Evolutionary conservation across 2,888 invertebrate genomes (phyloP).

Genomic region (Cerastoderma edule): DNA sequence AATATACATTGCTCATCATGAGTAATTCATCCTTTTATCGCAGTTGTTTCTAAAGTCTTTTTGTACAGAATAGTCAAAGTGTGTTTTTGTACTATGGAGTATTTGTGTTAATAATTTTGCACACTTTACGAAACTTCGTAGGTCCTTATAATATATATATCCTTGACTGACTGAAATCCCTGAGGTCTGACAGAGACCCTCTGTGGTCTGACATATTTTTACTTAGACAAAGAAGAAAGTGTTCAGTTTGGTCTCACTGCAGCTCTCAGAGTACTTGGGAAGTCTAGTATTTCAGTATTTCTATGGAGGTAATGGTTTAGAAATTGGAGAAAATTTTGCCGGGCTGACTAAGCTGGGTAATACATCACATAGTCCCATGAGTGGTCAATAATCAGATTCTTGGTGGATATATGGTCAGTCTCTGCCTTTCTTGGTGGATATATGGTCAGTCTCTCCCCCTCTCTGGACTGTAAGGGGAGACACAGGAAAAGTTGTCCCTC

Average conservation of each 20-base stretch:
- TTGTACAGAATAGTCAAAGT: too few species aligned
- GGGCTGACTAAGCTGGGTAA: constrained; percentile 1
- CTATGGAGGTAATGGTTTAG: background rate
- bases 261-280: background rate
- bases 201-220: too few species aligned
- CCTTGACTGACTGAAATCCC: constrained; percentile 1
- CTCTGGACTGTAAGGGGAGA: too few species aligned
- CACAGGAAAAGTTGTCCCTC: too few species aligned
- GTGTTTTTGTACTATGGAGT: too few species aligned
- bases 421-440: background rate
- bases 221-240: background rate
- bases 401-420: constrained; percentile 5
- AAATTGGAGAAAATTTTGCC: background rate
- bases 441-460: too few species aligned
- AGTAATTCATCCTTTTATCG: too few species aligned
- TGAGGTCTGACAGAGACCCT: background rate
- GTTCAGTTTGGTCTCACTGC: background rate
- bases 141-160: background rate
- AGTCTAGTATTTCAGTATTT: background rate
- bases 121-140: too few species aligned
- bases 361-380: constrained; percentile 4
- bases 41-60: too few species aligned
- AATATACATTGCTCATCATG: too few species aligned
- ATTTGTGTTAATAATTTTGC: too few species aligned
- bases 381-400: constrained; percentile 11